Evolutionary conservation across 2,797 vertebrate genomes (phyloP).

Genomic region (Karalla daura): DNA sequence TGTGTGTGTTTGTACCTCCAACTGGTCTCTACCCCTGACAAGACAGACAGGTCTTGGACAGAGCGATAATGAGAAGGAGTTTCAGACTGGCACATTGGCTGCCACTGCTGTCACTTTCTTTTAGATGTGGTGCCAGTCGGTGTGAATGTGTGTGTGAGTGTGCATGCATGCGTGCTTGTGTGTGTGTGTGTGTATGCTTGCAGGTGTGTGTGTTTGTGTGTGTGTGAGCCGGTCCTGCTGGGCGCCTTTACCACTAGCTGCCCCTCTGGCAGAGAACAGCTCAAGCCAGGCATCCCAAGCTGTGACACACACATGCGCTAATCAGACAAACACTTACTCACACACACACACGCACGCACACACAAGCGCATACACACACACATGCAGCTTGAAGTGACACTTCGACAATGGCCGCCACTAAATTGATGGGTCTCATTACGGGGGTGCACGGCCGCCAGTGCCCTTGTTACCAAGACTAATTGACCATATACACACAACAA

Average conservation of each 20-base stretch:
- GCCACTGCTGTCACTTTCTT: constrained; percentile 71
- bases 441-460: constrained; percentile 47
- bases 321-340: constrained; percentile 12
- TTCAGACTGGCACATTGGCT: constrained; percentile 63
- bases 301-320: constrained; percentile 15
- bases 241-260: constrained; percentile 49
- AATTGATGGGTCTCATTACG: constrained; percentile 75
- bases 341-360: constrained; percentile 11
- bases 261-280: constrained; percentile 41
- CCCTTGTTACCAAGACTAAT: constrained; percentile 63
- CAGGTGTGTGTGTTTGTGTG: constrained; percentile 23
- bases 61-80: constrained; percentile 75
- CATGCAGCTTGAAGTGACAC: constrained; percentile 27
- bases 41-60: constrained; percentile 70
- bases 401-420: constrained; percentile 43
- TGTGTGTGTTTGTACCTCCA: constrained; percentile 1
- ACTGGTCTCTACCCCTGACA: constrained; percentile 54
- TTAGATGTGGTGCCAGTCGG: constrained; percentile 66
- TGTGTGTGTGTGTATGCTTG: constrained; percentile 30
- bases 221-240: constrained; percentile 38
- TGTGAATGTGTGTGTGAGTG: constrained; percentile 35
- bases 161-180: constrained; percentile 31
- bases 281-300: constrained; percentile 20
- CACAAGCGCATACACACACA: constrained; percentile 22
- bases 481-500: constrained; percentile 60